Evolutionary conservation across 1,140 invertebrate species (phyloP).

Genomic region (Agraylea sexmaculata): DNA sequence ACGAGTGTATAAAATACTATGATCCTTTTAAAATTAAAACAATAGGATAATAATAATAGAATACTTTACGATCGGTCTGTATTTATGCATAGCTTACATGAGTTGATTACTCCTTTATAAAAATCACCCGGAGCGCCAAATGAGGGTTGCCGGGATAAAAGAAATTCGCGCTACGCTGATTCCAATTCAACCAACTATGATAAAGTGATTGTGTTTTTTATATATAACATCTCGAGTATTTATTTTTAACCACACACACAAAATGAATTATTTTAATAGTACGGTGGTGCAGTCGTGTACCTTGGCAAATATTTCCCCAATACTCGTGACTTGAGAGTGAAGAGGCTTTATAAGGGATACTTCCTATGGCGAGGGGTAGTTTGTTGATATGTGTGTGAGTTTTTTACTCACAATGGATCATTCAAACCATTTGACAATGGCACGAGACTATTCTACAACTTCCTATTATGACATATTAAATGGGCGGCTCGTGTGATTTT

Average conservation of each 20-base stretch:
- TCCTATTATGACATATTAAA: slow-evolving; percentile 20
- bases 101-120: too few species aligned
- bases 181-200: too few species aligned
- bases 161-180: too few species aligned
- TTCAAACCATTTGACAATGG: slow-evolving; percentile 22
- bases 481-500: slow-evolving; percentile 4
- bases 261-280: background rate
- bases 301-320: background rate
- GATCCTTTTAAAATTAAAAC: too few species aligned
- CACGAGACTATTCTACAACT: slow-evolving; percentile 21
- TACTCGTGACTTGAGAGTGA: background rate
- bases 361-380: background rate
- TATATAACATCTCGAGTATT: slow-evolving; percentile 2
- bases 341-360: background rate
- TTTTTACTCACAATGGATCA: slow-evolving; percentile 23
- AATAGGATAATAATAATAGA: too few species aligned
- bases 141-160: too few species aligned
- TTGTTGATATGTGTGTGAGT: slow-evolving; percentile 15
- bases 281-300: background rate
- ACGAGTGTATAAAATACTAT: too few species aligned
- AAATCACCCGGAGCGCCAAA: too few species aligned
- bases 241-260: slow-evolving; percentile 2
- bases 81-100: too few species aligned
- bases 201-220: too few species aligned
- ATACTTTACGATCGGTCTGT: too few species aligned